A percentile compares a stretch with the other conserved stretches of the same genome.
Conservation (phyloP, 2,888 invertebrate species). For the Ypsolopha sequella region DNA sequence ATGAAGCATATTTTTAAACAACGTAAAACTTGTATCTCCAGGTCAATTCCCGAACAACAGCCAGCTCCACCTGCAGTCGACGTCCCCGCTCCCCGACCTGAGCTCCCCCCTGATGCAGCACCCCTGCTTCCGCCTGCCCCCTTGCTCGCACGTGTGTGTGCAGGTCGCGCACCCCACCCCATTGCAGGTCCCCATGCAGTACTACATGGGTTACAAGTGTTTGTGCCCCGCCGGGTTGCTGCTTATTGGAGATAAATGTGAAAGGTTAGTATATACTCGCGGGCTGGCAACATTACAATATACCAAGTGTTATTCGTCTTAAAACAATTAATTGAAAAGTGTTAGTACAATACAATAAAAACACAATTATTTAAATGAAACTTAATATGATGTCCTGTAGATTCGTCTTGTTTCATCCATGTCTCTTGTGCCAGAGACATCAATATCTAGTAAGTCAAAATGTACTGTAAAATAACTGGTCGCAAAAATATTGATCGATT, state of each 20-base stretch:
- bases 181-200: conserved; percentile 5
- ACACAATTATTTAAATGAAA: too few relatives aligned
- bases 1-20: too few relatives aligned
- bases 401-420: too few relatives aligned
- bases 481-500: too few relatives aligned
- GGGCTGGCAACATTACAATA: too few relatives aligned
- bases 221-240: conserved; percentile 77
- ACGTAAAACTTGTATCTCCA: conserved; percentile 26
- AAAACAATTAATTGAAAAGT: too few relatives aligned
- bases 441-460: too few relatives aligned
- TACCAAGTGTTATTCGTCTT: too few relatives aligned
- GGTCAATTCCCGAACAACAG: conserved; percentile 62
- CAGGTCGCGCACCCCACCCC: conserved; percentile 30
- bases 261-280: conserved; percentile 19
- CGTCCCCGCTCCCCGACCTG: conserved; percentile 17
- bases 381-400: too few relatives aligned
- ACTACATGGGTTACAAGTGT: conserved; percentile 35
- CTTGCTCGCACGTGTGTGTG: conserved; percentile 83
- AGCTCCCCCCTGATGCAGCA: conserved; percentile 40
- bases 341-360: too few relatives aligned
- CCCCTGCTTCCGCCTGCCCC: conserved; percentile 73
- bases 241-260: conserved; percentile 69
- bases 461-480: too few relatives aligned
- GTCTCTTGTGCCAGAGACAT: too few relatives aligned
- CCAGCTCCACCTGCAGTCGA: conserved; percentile 36